Base-by-base conservation (phyloP, 1,140 invertebrate genomes). In the Saccostrea glomerata region DNA sequence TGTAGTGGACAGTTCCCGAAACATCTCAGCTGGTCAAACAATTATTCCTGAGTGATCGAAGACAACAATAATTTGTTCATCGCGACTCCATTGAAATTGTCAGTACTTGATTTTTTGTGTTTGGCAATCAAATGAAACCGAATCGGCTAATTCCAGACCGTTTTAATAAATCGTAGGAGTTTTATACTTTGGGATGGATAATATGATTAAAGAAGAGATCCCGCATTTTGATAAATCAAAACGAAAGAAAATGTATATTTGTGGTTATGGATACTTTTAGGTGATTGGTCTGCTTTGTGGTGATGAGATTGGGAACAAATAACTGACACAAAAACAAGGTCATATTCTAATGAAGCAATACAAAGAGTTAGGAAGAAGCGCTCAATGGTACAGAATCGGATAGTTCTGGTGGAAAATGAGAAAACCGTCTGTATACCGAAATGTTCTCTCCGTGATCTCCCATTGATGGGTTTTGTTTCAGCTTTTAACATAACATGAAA, bases 161-260 rank as follows among this genome's bases (percentile, higher is more conserved):
- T 77, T 23, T 77, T 77, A 77, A 77, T 77, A 77, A 77, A 77
- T 77, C 25, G 70, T 77, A 77, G 70, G 70, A 77, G 70, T 25
- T 36, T 30, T 36, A 77, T 77, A 77, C 70, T 77, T 77, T 25
- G 12, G 25, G 25, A 77, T 30, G 23, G 70, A 40, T 77, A 77
- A 77, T 77, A 25, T 30, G 25, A 77, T 77, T 77, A 77, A 12
- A 77, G 25, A 77, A 15, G 25, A 25, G 25, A 77, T 30, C 70
- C 30, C 15, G 9, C 23, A 36, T 77, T 77, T 77, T 77, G 70
- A 36, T 25, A 77, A 30, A 36, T 77, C 25, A 30, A 25, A 77
- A 77, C 25, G 25, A 77, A 77, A 77, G 70, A 77, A 25, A 25
- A 36, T 17, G 23, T 77, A 25, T 77, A 15, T 77, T 25, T 77